Conservation (phyloP, 1,140 invertebrate genomes). For the Drosophila orena region DNA sequence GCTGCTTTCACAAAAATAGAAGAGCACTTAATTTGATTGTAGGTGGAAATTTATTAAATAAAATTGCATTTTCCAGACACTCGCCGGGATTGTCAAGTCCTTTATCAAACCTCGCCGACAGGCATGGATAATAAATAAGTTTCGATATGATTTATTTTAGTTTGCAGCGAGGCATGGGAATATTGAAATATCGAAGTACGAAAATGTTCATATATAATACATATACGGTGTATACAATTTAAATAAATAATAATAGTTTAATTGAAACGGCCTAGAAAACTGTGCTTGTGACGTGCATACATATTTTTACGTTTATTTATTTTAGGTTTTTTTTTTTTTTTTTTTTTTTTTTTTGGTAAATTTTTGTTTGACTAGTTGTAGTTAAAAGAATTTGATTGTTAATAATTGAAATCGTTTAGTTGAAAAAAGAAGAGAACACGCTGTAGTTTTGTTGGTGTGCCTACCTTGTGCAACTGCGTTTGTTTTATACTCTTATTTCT, state of each 20-base stretch:
- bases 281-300: slow-evolving; percentile 80
- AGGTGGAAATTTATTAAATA: slow-evolving; percentile 16
- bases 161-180: slow-evolving; percentile 50
- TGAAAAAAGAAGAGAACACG: slow-evolving; percentile 67
- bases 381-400: slow-evolving; percentile 48
- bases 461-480: slow-evolving; percentile 85
- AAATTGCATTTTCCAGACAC: slow-evolving; percentile 15
- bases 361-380: slow-evolving; percentile 44
- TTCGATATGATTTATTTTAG: slow-evolving; percentile 42
- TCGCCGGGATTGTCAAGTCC: slow-evolving; percentile 3
- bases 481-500: slow-evolving; percentile 78
- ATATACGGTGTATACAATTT: slow-evolving; percentile 60
- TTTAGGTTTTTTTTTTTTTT: slow-evolving; percentile 22
- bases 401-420: slow-evolving; percentile 78
- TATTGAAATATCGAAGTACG: slow-evolving; percentile 42
- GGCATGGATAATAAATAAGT: slow-evolving; percentile 51
- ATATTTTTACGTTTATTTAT: slow-evolving; percentile 66
- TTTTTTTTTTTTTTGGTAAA: slow-evolving; percentile 33
- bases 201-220: slow-evolving; percentile 72
- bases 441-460: slow-evolving; percentile 83
- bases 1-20: background rate
- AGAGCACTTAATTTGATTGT: slow-evolving; percentile 2
- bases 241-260: slow-evolving; percentile 74
- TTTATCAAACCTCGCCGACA: slow-evolving; percentile 49
- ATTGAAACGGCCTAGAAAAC: slow-evolving; percentile 79